Evolutionary conservation across 2,113 vertebrate species (phyloP), one percentile per base, ranked within the genome.

Genomic region (Rhinolophus sinicus): DNA sequence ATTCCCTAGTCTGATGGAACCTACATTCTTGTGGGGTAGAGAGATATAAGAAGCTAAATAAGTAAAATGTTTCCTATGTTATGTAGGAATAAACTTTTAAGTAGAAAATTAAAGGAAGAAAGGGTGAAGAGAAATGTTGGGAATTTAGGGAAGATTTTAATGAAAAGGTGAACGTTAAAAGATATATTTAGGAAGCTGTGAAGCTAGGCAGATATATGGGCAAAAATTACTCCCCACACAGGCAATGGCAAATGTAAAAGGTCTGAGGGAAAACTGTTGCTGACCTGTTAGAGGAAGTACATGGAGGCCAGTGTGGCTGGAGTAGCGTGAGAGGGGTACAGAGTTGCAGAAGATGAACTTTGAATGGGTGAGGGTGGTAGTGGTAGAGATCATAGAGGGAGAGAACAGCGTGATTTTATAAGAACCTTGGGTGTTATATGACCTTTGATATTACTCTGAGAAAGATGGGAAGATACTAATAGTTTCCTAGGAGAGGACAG

Each of bases 281-380:
- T 60, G 33, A 67, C 16, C 8, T 24, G 2, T 28, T 4, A n/a
- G 26, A 44, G 47, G 26, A 47, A 35, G 65, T 15, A 26, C 8
- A 21, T 9, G 24, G 44, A 85, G 80, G 50, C 58, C 44, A 28
- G 18, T 16, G 40, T 75, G 83, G n/a, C 30, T 47, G 56, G 28
- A n/a, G 10, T 56, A 21, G 35, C 5, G 0, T 7, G 47, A 72
- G 33, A 75, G 4, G 2, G 13, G 3, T 21, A 2, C 9, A 26
- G 54, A 69, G 19, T 33, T 69, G 6, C 1, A 75, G 60, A n/a
- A 33, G 50, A 9, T 52, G 50, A 22, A 33, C 28, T 67, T 40
- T 1, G 9, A 67, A 2, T 60, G 15, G 40, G 67, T 38, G 15
- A 73, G n/a, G 2, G 15, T 35, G 8, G 5, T 30, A 28, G 19